phyloP scores from a whole-genome alignment of 53 echinoderm and acorn worm species.

The Actinopyga echinites region DNA sequence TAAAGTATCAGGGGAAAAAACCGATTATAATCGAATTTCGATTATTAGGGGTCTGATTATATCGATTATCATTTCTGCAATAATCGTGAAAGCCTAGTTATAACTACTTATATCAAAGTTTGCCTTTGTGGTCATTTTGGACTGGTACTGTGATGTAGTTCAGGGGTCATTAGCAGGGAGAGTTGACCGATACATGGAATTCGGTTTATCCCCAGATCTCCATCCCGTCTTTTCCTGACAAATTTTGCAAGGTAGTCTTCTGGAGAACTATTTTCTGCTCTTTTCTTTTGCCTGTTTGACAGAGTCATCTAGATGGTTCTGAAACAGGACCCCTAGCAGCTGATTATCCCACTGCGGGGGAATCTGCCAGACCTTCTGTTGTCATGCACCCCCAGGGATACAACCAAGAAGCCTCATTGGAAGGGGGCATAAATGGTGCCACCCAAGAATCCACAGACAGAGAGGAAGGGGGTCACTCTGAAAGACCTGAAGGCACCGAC shows the following conservation, averaged over 20 bases:
- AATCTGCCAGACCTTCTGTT: neutral
- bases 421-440: neutral
- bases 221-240: neutral
- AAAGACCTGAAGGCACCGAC: neutral
- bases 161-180: neutral
- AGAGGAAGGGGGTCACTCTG: constrained; percentile 6
- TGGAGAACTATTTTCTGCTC: neutral
- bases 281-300: neutral
- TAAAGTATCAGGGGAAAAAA: too few species aligned
- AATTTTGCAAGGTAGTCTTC: neutral
- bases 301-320: neutral
- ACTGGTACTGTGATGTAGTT: neutral
- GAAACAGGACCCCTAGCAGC: neutral
- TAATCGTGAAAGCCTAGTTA: too few species aligned
- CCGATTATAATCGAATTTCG: too few species aligned
- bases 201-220: neutral
- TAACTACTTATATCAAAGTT: neutral
- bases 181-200: neutral
- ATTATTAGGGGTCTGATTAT: too few species aligned
- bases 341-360: constrained; percentile 1
- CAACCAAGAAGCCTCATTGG: neutral
- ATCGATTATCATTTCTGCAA: too few species aligned
- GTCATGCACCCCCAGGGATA: constrained; percentile 18
- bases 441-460: neutral
- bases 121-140: too few species aligned